Conservation (phyloP, 1,140 invertebrate species). For the Cydia amplana region DNA sequence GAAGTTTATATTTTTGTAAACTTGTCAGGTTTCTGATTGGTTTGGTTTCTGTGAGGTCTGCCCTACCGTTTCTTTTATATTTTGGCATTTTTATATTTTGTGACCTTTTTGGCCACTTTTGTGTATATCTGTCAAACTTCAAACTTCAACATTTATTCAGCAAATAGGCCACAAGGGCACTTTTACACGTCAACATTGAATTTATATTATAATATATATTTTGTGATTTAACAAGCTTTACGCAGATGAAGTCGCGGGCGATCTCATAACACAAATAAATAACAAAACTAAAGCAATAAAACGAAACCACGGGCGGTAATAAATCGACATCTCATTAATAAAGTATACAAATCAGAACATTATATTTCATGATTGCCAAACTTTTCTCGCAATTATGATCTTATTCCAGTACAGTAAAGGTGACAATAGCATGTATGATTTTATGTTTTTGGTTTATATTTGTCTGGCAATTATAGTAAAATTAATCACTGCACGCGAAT, state of each 20-base stretch:
- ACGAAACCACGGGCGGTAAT: slow-evolving; percentile 15
- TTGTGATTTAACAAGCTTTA: too few species aligned
- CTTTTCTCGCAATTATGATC: background rate
- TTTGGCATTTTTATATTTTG: too few species aligned
- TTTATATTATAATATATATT: too few species aligned
- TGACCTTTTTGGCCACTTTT: too few species aligned
- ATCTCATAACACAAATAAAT: background rate
- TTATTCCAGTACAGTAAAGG: background rate
- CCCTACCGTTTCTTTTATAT: too few species aligned
- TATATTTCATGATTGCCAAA: background rate
- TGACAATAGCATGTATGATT: background rate
- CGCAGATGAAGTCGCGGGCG: background rate
- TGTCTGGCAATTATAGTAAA: too few species aligned
- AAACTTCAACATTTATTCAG: too few species aligned
- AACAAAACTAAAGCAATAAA: slow-evolving; percentile 19
- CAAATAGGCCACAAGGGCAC: too few species aligned
- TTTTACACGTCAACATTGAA: too few species aligned
- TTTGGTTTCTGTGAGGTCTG: background rate
- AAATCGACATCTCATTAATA: slow-evolving; percentile 22
- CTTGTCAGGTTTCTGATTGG: background rate
- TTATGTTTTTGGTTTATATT: background rate
- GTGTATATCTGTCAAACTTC: too few species aligned
- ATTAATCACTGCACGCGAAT: too few species aligned
- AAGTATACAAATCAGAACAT: slow-evolving; percentile 10
- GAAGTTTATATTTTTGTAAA: background rate